phyloP scores from a whole-genome alignment of 2,888 invertebrate species.

The Acronicta alni region DNA sequence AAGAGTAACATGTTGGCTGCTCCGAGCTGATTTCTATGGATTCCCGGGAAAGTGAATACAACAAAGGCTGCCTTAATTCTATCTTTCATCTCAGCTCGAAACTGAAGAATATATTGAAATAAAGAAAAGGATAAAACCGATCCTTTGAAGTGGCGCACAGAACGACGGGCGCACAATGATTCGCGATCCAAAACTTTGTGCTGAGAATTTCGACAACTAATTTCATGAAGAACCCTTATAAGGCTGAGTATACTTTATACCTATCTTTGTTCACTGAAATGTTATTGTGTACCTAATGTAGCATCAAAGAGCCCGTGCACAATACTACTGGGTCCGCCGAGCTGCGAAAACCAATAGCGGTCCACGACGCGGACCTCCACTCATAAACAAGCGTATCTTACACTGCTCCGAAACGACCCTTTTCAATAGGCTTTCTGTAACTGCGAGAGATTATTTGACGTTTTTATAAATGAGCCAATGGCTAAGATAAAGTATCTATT shows the following conservation, averaged over 20 bases:
- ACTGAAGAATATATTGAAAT: slow-evolving; percentile 54
- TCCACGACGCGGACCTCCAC: slow-evolving; percentile 21
- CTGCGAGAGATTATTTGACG: slow-evolving; percentile 62
- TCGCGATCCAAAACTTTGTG: slow-evolving; percentile 44
- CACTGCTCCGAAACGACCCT: slow-evolving; percentile 49
- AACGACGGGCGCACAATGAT: slow-evolving; percentile 34
- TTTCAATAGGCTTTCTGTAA: slow-evolving; percentile 62
- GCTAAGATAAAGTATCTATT: slow-evolving; percentile 59
- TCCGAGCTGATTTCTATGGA: slow-evolving; percentile 37
- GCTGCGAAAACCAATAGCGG: slow-evolving; percentile 39
- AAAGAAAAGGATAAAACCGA: slow-evolving; percentile 55
- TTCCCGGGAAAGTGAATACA: slow-evolving; percentile 26
- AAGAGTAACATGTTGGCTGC: slow-evolving; percentile 27
- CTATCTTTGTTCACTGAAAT: slow-evolving; percentile 50
- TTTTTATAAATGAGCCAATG: slow-evolving; percentile 65
- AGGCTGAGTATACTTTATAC: slow-evolving; percentile 40
- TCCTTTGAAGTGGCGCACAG: slow-evolving; percentile 52
- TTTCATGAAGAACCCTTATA: slow-evolving; percentile 51
- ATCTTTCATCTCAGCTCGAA: slow-evolving; percentile 42
- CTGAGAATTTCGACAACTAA: slow-evolving; percentile 51
- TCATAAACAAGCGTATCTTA: slow-evolving; percentile 56
- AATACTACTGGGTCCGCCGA: slow-evolving; percentile 43
- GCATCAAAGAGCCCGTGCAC: slow-evolving; percentile 28
- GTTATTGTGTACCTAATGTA: slow-evolving; percentile 35
- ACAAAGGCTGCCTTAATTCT: slow-evolving; percentile 47